Evolutionary conservation across 2,113 vertebrate species (phyloP), one percentile per base, ranked within the genome.

Genomic region (Hippocampus zosterae): DNA sequence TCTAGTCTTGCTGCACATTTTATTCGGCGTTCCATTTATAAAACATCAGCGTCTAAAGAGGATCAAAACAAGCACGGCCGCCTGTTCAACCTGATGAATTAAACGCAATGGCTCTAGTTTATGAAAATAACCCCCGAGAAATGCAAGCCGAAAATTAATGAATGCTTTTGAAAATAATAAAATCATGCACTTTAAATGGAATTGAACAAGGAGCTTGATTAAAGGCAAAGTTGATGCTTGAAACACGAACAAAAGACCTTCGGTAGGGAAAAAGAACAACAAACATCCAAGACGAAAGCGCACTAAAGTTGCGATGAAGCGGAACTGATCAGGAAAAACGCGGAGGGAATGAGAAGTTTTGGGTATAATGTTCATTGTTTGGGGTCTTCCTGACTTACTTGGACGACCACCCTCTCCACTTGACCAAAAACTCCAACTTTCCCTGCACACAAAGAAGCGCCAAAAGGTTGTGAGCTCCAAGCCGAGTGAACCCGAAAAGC

Each of bases 371-470:
- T 86, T 92, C 87, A 91, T 93, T 93, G 91, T 92, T 90, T 84
- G 64, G 81, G 80, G 79, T 70, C 83, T 63, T 41, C 80, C 76
- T 42, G 69, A 95, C 96, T 96, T 89, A 98, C 96, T 97, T 97
- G 92, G 96, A 95, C 75, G 96, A 97, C 96, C 96, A 97, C 88
- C 96, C 96, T 69, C 95, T 92, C 96, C 96, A 98, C 94, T 97
- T 98, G 87, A 98, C 95, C 81, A 97, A 92, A 91, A 95, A 97
- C 92, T 97, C 95, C 88, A 96, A 92, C 92, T 96, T 98, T 85
- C 95, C 96, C 96, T 98, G 93, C 74, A 76, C 72, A 77, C 63
- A 76, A 37, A 64, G 9, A 71, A 53, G 75, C 29, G 27, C 27
- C 15, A 37, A 27, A 33, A 60, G 5, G 16, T 60, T 60, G 13